phyloP scores from a whole-genome alignment of 2,797 vertebrate species.

The Thaleichthys pacificus region DNA sequence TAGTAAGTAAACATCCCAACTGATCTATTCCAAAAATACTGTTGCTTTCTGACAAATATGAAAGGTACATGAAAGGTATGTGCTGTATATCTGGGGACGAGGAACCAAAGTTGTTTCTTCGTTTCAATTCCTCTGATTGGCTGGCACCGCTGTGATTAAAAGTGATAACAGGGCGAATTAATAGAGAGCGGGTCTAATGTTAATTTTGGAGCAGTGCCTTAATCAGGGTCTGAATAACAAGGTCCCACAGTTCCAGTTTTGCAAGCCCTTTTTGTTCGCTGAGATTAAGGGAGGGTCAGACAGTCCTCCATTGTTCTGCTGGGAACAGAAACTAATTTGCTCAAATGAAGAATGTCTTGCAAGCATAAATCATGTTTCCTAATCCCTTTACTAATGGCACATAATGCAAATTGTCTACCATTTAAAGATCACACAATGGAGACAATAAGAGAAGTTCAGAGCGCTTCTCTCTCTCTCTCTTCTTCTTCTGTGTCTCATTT shows the following conservation, averaged over 20 bases:
- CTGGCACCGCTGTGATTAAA: conserved; percentile 63
- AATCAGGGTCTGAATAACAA: conserved; percentile 76
- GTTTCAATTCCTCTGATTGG: conserved; percentile 54
- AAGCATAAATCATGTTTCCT: conserved; percentile 78
- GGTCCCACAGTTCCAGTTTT: conserved; percentile 74
- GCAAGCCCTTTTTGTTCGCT: conserved; percentile 73
- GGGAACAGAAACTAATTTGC: conserved; percentile 81
- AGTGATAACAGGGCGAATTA: conserved; percentile 56
- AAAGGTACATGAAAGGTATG: neutral
- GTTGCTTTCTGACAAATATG: neutral
- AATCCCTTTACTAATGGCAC: conserved; percentile 78
- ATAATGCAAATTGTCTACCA: conserved; percentile 77
- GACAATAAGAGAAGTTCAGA: conserved; percentile 56
- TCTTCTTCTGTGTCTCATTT: conserved; percentile 19
- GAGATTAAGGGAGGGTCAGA: conserved; percentile 78
- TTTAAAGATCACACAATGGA: conserved; percentile 76
- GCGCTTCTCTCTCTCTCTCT: too few relatives aligned
- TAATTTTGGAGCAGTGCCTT: conserved; percentile 74
- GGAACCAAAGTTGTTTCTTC: conserved; percentile 29
- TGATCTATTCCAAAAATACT: conserved; percentile 69
- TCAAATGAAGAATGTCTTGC: conserved; percentile 80
- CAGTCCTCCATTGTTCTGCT: conserved; percentile 72
- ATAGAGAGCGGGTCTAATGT: conserved; percentile 66
- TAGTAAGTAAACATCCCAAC: conserved; percentile 67
- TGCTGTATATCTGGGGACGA: neutral